Percentiles rank a stretch among this genome's conserved stretches.
Evolutionary conservation across 2,888 invertebrate species (phyloP).

Genomic region (Drosophila aldrichi): DNA sequence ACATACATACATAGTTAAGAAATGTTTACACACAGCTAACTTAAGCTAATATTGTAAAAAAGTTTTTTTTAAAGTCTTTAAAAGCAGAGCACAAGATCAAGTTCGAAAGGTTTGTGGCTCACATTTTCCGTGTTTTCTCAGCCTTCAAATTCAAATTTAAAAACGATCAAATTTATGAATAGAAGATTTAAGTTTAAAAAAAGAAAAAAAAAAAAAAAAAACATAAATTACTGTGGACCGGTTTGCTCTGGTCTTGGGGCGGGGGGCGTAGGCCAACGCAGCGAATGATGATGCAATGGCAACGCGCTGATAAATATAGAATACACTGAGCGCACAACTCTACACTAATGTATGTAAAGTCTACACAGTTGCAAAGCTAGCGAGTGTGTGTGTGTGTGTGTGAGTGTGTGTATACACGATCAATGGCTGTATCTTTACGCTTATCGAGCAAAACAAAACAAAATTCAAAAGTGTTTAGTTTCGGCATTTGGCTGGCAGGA

Average conservation of each 20-base stretch:
- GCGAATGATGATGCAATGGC: slow-evolving; percentile 69
- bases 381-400: background rate
- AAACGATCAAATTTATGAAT: background rate
- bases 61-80: too few species aligned
- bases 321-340: slow-evolving; percentile 31
- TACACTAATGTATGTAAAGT: slow-evolving; percentile 6
- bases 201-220: slow-evolving; percentile 6
- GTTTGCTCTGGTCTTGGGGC: slow-evolving; percentile 28
- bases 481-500: slow-evolving; percentile 8
- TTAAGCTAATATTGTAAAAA: background rate
- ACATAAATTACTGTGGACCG: slow-evolving; percentile 33
- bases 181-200: slow-evolving; percentile 15
- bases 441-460: slow-evolving; percentile 34
- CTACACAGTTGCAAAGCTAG: slow-evolving; percentile 1
- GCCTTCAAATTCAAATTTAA: slow-evolving; percentile 8
- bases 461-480: slow-evolving; percentile 14
- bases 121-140: slow-evolving; percentile 6
- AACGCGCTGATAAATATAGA: slow-evolving; percentile 71
- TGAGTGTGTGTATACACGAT: slow-evolving; percentile 13
- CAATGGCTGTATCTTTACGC: slow-evolving; percentile 43
- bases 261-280: slow-evolving; percentile 45
- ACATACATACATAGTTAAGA: too few species aligned
- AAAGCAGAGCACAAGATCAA: background rate
- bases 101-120: background rate
- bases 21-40: background rate